A percentile compares a stretch with the other conserved stretches of the same genome.
Conservation (phyloP, 1,140 invertebrate genomes). For the Lepidurus packardi region DNA sequence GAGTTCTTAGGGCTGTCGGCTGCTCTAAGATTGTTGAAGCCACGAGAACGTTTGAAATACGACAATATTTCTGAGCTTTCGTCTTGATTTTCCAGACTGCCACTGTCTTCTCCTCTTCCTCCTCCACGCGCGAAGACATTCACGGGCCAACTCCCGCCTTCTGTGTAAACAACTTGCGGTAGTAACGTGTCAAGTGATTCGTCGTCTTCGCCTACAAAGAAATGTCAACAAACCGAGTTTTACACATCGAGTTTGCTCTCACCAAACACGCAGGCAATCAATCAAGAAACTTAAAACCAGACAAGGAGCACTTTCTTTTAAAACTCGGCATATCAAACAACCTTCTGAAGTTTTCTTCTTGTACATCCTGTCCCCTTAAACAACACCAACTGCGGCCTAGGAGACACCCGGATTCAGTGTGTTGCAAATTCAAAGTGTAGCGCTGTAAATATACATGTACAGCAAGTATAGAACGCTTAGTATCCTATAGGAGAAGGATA, state of each 20-base stretch:
- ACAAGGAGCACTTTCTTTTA: too few relatives aligned
- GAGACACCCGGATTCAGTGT: too few relatives aligned
- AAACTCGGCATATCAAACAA: too few relatives aligned
- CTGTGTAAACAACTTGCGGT: slow-evolving; percentile 14
- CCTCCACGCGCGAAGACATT: neutral
- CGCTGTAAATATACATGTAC: too few relatives aligned
- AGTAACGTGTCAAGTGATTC: neutral
- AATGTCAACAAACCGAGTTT: neutral
- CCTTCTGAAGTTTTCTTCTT: too few relatives aligned
- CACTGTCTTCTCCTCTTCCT: neutral
- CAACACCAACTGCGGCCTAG: too few relatives aligned
- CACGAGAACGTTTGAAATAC: neutral
- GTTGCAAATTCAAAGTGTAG: too few relatives aligned
- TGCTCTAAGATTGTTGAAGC: neutral
- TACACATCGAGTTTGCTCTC: neutral
- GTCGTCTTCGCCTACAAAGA: slow-evolving; percentile 15
- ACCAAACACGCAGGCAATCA: too few relatives aligned
- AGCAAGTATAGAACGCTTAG: too few relatives aligned
- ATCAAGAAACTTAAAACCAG: too few relatives aligned
- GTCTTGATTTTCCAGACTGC: neutral
- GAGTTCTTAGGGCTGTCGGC: slow-evolving; percentile 25
- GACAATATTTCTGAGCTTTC: slow-evolving; percentile 2
- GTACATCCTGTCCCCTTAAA: too few relatives aligned
- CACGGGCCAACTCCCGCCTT: neutral
- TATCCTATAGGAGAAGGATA: too few relatives aligned